A percentile compares a stretch with the other conserved stretches of the same genome.
These are phyloP conservation scores for Nomada goodeniana DNA, from an alignment of 2,888 invertebrate genomes.

Conservation along the genomic window DNA sequence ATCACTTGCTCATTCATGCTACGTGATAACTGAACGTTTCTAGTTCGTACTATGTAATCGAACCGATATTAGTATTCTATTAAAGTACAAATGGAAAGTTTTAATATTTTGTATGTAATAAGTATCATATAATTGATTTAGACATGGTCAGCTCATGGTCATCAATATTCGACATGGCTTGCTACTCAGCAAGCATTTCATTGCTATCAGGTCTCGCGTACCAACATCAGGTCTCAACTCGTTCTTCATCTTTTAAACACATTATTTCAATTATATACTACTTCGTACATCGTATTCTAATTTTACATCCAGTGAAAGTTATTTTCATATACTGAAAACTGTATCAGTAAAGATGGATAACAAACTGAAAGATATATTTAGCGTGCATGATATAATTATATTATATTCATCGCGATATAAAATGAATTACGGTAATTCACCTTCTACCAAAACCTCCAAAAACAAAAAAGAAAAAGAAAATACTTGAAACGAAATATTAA, in stretches of 20 bases:
- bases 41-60: background rate
- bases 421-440: no score
- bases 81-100: conserved; percentile 33
- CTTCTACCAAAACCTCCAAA: no score
- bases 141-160: conserved; percentile 19
- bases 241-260: background rate
- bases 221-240: background rate
- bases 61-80: conserved; percentile 47
- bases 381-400: no score
- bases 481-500: no score
- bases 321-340: background rate
- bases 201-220: conserved; percentile 8
- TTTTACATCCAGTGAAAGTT: no score
- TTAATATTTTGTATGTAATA: conserved; percentile 32
- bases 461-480: no score
- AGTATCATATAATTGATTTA: conserved; percentile 34
- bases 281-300: background rate
- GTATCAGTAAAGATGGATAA: background rate
- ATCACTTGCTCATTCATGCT: background rate
- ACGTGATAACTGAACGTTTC: background rate
- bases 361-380: background rate
- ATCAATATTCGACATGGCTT: conserved; percentile 29
- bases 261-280: background rate
- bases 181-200: background rate
- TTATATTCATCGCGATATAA: no score